Conservation (phyloP, 2,113 vertebrate genomes). For the Charina bottae region DNA sequence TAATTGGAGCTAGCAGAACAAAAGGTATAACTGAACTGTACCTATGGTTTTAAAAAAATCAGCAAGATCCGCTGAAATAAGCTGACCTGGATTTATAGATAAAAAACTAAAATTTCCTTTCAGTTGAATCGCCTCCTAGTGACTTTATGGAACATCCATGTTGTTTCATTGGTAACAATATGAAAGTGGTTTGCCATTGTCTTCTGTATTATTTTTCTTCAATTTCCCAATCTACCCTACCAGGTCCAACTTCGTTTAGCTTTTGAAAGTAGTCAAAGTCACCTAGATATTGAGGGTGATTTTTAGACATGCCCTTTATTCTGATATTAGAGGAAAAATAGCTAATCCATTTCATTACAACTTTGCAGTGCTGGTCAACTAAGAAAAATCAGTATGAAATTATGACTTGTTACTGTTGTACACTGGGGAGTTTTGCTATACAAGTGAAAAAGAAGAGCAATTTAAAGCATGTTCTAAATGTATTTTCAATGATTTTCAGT, state of each 20-base stretch:
- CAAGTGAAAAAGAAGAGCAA: not conserved
- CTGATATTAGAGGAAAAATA: not conserved
- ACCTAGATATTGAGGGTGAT: not conserved
- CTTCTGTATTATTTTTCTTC: not conserved
- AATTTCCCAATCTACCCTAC: not conserved
- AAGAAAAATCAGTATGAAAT: not conserved
- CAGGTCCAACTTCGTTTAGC: not conserved
- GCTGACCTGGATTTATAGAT: not conserved
- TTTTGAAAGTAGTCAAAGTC: not conserved
- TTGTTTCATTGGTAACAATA: not conserved
- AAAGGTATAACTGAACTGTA: not conserved
- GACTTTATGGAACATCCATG: not conserved
- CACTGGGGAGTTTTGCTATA: slow-evolving; percentile 3
- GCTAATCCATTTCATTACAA: not conserved
- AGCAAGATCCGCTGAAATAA: not conserved
- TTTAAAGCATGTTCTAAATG: not conserved
- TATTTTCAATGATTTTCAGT: not conserved
- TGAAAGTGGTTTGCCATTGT: not conserved
- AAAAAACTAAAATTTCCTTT: not conserved
- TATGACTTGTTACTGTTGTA: not conserved
- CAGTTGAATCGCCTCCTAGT: not conserved
- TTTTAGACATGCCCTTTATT: not conserved
- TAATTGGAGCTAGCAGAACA: not conserved
- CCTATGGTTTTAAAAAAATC: not conserved
- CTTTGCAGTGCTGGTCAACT: not conserved